These are phyloP conservation scores for Euplexia lucipara DNA, from an alignment of 2,888 invertebrate genomes.

Conservation along the genomic window DNA sequence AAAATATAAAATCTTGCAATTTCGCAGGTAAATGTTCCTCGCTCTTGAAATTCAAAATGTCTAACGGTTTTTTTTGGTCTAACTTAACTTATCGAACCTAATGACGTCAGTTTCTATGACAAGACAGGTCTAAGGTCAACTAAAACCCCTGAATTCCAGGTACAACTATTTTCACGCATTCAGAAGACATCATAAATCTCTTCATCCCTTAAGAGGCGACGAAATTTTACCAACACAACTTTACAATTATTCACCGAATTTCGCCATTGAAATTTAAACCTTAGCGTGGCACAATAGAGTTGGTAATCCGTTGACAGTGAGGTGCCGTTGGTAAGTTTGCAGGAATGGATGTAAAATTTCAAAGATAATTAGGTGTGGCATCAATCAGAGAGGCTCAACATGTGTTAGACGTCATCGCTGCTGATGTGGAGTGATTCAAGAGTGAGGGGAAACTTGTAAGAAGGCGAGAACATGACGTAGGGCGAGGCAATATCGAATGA, in stretches of 20 bases:
- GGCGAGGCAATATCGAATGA: neutral
- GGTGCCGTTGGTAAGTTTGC: constrained; percentile 36
- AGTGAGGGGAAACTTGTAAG: constrained; percentile 34
- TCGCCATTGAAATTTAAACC: constrained; percentile 14
- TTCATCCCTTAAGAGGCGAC: constrained; percentile 48
- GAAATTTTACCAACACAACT: constrained; percentile 48
- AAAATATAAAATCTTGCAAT: too few relatives aligned
- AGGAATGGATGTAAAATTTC: constrained; percentile 68
- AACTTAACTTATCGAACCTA: constrained; percentile 11
- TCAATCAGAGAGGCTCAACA: constrained; percentile 75
- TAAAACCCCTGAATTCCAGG: constrained; percentile 38
- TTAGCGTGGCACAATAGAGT: rapidly evolving
- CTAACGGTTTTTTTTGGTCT: too few relatives aligned
- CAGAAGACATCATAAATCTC: constrained; percentile 64
- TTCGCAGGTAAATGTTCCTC: too few relatives aligned
- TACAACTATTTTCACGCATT: constrained; percentile 52
- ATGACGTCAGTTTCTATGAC: constrained; percentile 22
- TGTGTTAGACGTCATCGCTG: constrained; percentile 76
- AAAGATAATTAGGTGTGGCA: constrained; percentile 80
- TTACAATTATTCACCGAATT: neutral
- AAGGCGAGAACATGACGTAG: constrained; percentile 22
- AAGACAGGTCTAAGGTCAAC: constrained; percentile 28
- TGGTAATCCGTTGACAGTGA: neutral
- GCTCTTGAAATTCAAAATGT: too few relatives aligned
- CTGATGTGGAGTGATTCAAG: constrained; percentile 44